Evolutionary conservation across 1,140 invertebrate genomes (phyloP).

Genomic region (Melanaphis sacchari): DNA sequence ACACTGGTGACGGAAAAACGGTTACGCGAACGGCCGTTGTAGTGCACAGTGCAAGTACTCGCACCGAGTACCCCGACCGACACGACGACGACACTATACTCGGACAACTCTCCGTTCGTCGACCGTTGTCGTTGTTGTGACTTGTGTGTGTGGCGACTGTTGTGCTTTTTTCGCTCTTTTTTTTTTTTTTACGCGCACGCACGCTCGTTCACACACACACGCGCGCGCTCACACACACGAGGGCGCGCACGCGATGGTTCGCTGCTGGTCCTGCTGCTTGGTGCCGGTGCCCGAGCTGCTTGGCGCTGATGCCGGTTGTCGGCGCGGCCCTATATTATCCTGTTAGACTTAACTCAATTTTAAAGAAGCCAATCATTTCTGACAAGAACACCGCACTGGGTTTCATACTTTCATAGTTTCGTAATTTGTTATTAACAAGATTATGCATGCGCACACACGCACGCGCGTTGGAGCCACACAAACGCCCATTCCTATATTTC

Average conservation of each 20-base stretch:
- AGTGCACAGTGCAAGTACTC: not conserved
- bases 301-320: not conserved
- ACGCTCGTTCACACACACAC: not conserved
- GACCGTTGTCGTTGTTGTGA: slow-evolving; percentile 11
- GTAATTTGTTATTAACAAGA: slow-evolving; percentile 48
- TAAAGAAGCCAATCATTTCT: slow-evolving; percentile 53
- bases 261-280: not conserved
- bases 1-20: not conserved
- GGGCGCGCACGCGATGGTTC: slow-evolving; percentile 4
- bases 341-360: slow-evolving; percentile 47
- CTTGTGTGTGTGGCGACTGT: not conserved
- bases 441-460: slow-evolving; percentile 18
- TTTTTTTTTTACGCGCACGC: not conserved
- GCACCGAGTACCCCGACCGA: not conserved
- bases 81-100: not conserved
- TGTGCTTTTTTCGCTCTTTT: slow-evolving; percentile 4
- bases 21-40: not conserved
- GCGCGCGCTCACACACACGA: not conserved
- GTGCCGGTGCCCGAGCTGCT: not conserved
- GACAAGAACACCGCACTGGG: slow-evolving; percentile 13
- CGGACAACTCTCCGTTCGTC: not conserved
- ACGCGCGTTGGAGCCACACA: not conserved
- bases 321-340: slow-evolving; percentile 12
- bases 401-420: not conserved
- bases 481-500: not conserved